Percentiles rank a stretch among this genome's conserved stretches.
These are phyloP conservation scores for Sipunculus nudus DNA, from an alignment of 2,888 invertebrate genomes.

Conservation along the genomic window DNA sequence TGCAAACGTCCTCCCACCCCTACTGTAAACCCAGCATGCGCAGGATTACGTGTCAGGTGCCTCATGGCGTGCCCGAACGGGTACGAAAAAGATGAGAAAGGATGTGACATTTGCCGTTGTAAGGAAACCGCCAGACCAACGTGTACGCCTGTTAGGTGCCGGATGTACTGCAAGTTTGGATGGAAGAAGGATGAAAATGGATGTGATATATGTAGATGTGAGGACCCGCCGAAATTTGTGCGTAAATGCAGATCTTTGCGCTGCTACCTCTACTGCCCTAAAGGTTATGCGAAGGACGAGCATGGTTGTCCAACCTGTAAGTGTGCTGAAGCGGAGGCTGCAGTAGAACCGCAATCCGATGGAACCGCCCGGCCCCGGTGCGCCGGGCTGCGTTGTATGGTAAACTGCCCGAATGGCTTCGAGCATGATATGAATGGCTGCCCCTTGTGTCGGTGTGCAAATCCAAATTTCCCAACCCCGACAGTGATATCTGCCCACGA, in stretches of 20 bases:
- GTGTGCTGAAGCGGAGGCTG: background rate
- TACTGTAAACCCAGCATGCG: no score
- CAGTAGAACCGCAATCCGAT: background rate
- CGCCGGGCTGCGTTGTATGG: background rate
- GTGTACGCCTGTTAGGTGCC: constrained; percentile 12
- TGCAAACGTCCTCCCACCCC: no score
- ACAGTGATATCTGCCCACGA: no score
- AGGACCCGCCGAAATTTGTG: background rate
- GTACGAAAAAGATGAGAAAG: constrained; percentile 10
- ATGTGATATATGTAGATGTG: constrained; percentile 24
- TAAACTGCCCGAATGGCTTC: background rate
- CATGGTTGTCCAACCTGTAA: constrained; percentile 11
- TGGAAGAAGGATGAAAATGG: constrained; percentile 14
- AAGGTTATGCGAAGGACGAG: constrained; percentile 16
- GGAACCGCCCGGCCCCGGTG: background rate
- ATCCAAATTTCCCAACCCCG: no score
- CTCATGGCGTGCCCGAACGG: constrained; percentile 15
- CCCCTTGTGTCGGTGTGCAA: no score
- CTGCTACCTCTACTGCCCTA: constrained; percentile 15
- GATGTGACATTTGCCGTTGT: constrained; percentile 18
- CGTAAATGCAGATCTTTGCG: background rate
- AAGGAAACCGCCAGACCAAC: background rate
- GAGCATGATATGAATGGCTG: background rate
- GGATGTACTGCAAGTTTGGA: constrained; percentile 17
- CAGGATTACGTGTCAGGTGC: no score